Conservation (phyloP, 2,888 invertebrate species). For the Pachymerium ferrugineum region DNA sequence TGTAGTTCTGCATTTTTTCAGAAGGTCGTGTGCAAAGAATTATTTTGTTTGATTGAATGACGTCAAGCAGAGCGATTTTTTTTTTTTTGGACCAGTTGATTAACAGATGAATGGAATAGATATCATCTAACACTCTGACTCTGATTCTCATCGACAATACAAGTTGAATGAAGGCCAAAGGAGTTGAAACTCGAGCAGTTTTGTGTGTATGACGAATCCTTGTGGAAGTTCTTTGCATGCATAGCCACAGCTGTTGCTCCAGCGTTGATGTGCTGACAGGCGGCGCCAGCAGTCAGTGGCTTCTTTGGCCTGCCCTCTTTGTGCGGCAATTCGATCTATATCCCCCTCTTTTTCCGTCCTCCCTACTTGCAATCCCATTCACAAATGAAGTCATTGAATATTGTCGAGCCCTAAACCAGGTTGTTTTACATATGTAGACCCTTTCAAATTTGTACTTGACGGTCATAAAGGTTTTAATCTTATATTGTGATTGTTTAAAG, state of each 20-base stretch:
- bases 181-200: conserved; percentile 6
- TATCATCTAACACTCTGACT: not conserved
- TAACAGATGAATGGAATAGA: not conserved
- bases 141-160: not conserved
- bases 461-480: too few species aligned
- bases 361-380: not conserved
- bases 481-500: too few species aligned
- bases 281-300: conserved; percentile 15
- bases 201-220: not conserved
- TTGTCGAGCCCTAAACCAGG: not conserved
- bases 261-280: conserved; percentile 13
- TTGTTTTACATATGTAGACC: not conserved
- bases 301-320: conserved; percentile 6
- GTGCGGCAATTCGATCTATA: conserved; percentile 8
- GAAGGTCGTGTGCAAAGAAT: not conserved
- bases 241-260: not conserved
- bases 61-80: not conserved
- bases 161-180: conserved; percentile 4
- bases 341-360: not conserved
- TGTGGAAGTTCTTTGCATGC: not conserved
- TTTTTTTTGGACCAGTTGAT: not conserved
- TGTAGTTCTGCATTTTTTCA: not conserved
- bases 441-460: too few species aligned
- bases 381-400: conserved; percentile 6
- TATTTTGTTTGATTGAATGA: not conserved